Evolutionary conservation across 2,888 invertebrate genomes (phyloP), one percentile per base, ranked within the genome.

Genomic region (Philaethria dido): DNA sequence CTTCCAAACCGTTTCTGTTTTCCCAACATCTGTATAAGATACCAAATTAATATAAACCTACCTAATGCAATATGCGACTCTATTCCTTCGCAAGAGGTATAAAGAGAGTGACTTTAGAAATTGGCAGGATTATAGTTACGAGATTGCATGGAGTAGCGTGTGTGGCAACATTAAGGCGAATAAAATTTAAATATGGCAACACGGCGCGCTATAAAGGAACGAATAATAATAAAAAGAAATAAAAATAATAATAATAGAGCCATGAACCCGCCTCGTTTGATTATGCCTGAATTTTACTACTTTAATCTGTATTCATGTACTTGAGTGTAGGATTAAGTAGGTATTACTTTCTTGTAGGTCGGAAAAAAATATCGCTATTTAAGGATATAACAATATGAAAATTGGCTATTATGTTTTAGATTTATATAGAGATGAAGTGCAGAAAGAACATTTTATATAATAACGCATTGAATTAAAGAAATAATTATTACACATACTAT

Each of bases 121-220:
- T 64, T 83, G 75, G 84, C 73, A 73, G 78, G 75, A 79, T 84
- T 84, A 84, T 85, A 84, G 84, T 84, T 86, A 89, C 87, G 87
- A 90, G 86, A 90, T 89, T 88, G 89, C 87, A 83, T 85, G 84
- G 84, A 86, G 83, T 84, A 82, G 84, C 86, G 88, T 87, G 87
- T 90, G 89, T 89, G 91, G 90, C 83, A 85, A 90, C 90, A 90
- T 91, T 92, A 91, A 90, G 90, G 88, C 86, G 81, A 88, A 91
- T 90, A 91, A 91, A 90, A 92, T 91, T 92, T 91, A 92, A 92
- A 92, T 92, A 92, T 88, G 87, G 90, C 87, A 86, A 87, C 90
- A 89, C 83, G 79, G 77, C 74, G 77, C 77, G 88, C 85, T 84
- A 87, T 89, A 87, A 89, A 89, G 82, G 83, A 82, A 87, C 80